Evolutionary conservation across 2,113 vertebrate species (phyloP).

Genomic region (Cynoglossus semilaevis): DNA sequence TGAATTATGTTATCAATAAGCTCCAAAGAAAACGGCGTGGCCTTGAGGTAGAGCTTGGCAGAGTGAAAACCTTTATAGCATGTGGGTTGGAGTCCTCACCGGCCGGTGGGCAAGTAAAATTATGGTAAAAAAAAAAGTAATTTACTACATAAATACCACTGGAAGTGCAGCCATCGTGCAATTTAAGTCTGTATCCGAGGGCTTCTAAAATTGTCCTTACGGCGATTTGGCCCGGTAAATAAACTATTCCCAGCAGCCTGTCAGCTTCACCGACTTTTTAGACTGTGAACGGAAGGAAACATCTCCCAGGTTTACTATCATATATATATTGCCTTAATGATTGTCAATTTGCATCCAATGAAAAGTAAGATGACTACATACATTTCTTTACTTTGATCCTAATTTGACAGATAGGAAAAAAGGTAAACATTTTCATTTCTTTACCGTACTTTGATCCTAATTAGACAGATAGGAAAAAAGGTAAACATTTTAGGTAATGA

Average conservation of each 20-base stretch:
- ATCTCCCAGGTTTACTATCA: too few relatives aligned
- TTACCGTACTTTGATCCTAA: too few relatives aligned
- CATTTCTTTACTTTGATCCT: too few relatives aligned
- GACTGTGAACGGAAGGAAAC: too few relatives aligned
- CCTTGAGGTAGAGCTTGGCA: slow-evolving; percentile 8
- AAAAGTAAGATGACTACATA: too few relatives aligned
- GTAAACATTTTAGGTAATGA: too few relatives aligned
- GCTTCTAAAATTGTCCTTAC: neutral
- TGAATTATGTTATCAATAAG: slow-evolving; percentile 19
- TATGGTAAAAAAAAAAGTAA: neutral
- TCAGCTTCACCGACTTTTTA: too few relatives aligned
- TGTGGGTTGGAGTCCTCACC: neutral
- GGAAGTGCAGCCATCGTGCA: neutral
- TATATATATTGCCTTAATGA: too few relatives aligned
- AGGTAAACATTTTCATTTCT: too few relatives aligned
- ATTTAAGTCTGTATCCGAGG: neutral
- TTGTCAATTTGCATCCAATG: too few relatives aligned
- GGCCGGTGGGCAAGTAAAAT: neutral
- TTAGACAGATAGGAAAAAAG: too few relatives aligned
- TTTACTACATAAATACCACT: neutral
- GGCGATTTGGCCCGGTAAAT: neutral
- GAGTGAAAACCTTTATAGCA: neutral
- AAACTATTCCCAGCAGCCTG: neutral
- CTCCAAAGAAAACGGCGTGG: slow-evolving; percentile 8
- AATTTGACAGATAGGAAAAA: too few relatives aligned